Base-by-base conservation (phyloP, 2,888 invertebrate genomes). In the Eudasyphora cyanicolor region DNA sequence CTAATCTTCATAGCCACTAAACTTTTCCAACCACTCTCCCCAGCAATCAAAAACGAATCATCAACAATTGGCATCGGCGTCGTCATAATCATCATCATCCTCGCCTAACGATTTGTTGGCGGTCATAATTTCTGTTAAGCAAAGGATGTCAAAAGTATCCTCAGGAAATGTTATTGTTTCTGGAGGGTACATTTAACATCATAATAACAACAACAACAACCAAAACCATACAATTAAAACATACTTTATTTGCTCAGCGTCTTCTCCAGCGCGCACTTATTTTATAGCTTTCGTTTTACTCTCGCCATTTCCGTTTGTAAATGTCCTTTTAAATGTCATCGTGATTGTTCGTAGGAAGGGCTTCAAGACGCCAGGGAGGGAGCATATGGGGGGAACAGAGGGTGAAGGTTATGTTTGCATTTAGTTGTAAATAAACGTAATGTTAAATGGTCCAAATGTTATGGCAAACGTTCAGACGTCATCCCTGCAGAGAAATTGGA, bases 401-500 rank as follows among this genome's bases (percentile, higher is more conserved):
- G 51, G 21, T 21, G 19, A 2, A 1, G 1, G 57, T 57, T 49
- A 8, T 67, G 21, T 69, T 70, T 14, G 14, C n/a, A 24, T 51
- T 21, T 62, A 78, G 27, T 79, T 64, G n/a, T 35, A 49, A n/a
- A 62, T 74, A 71, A 80, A 73, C 45, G 54, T 75, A 24, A 71
- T 81, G 78, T 73, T 81, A 75, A 84, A 78, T 83, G 80, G 62
- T 45, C 74, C 80, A 71, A 77, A 80, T 80, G 32, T 60, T 67
- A 32, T 84, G 57, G 14, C 57, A 81, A n/a, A n/a, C n/a, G n/a
- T n/a, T n/a, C n/a, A n/a, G n/a, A n/a, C n/a, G n/a, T n/a, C n/a
- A n/a, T n/a, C n/a, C n/a, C n/a, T n/a, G n/a, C n/a, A n/a, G n/a
- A n/a, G n/a, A n/a, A n/a, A n/a, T n/a, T n/a, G n/a, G n/a, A n/a